Evolutionary conservation across 2,888 invertebrate species (phyloP).

Genomic region (Ypsolopha sequella): DNA sequence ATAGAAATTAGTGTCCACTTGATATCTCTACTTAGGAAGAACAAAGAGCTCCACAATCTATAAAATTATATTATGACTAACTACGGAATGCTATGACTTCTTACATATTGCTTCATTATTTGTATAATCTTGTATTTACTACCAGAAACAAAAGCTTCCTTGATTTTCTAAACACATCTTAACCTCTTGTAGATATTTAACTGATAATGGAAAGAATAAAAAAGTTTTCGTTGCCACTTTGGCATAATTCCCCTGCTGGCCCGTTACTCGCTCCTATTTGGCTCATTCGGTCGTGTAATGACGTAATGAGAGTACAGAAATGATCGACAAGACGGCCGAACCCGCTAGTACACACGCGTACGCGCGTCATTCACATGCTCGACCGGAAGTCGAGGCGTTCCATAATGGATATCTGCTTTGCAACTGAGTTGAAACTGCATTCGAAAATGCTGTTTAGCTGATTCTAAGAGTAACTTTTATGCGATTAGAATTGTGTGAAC

Average conservation of each 20-base stretch:
- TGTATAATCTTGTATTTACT: background rate
- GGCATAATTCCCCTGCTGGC: background rate
- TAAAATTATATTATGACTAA: too few relatives aligned
- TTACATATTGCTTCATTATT: background rate
- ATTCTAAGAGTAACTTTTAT: too few relatives aligned
- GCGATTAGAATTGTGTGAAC: too few relatives aligned
- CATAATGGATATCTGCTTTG: background rate
- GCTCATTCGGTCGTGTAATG: conserved; percentile 16
- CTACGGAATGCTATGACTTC: background rate
- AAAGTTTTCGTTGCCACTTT: too few relatives aligned
- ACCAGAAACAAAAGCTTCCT: too few relatives aligned
- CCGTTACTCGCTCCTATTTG: background rate
- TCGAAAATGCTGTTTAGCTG: too few relatives aligned
- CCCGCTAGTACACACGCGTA: conserved; percentile 59
- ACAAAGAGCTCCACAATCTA: too few relatives aligned
- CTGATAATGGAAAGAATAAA: too few relatives aligned
- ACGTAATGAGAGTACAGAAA: conserved; percentile 41
- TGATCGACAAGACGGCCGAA: conserved; percentile 42
- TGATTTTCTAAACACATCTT: too few relatives aligned
- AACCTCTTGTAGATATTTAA: too few relatives aligned
- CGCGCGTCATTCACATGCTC: conserved; percentile 45
- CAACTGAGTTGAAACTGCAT: background rate
- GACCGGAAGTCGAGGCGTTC: conserved; percentile 32
- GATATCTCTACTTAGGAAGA: too few relatives aligned
- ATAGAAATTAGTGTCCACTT: background rate